A percentile compares a stretch with the other conserved stretches of the same genome.
Conservation (phyloP, 2,797 vertebrate species). For the Podarcis lilfordi region DNA sequence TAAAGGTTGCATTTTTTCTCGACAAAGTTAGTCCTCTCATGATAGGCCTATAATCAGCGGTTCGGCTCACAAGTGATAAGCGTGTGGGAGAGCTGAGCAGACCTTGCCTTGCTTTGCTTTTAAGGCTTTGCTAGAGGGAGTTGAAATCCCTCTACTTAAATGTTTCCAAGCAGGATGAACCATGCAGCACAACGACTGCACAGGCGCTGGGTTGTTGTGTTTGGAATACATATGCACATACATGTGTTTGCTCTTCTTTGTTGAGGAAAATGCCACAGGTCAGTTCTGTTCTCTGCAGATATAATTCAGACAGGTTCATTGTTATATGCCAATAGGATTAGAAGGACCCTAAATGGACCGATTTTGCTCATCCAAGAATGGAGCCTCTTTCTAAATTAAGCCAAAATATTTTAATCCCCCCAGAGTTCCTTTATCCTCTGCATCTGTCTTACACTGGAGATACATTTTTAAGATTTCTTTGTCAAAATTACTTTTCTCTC, state of each 20-base stretch:
- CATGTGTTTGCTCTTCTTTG: neutral
- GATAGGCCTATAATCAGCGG: neutral
- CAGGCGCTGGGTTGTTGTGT: neutral
- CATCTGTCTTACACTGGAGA: constrained; percentile 69
- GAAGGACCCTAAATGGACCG: constrained; percentile 60
- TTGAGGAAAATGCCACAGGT: neutral
- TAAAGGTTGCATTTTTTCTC: neutral
- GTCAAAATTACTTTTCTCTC: constrained; percentile 68
- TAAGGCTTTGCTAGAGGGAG: constrained; percentile 51
- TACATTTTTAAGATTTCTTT: constrained; percentile 73
- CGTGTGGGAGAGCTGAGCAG: neutral
- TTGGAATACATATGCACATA: neutral
- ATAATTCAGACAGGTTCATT: constrained; percentile 61
- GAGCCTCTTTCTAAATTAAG: constrained; percentile 71
- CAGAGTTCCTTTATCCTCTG: constrained; percentile 72
- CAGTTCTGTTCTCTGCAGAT: constrained; percentile 55
- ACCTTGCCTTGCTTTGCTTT: constrained; percentile 32
- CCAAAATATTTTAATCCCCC: constrained; percentile 71
- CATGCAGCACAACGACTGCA: constrained; percentile 43
- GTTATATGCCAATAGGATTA: constrained; percentile 60
- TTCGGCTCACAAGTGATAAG: constrained; percentile 32
- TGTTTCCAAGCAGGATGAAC: constrained; percentile 61
- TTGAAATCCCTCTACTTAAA: constrained; percentile 47
- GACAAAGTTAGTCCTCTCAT: neutral
- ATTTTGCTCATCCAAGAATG: constrained; percentile 50